Conservation (phyloP, 2,797 vertebrate genomes). For the Pangasius djambal region DNA sequence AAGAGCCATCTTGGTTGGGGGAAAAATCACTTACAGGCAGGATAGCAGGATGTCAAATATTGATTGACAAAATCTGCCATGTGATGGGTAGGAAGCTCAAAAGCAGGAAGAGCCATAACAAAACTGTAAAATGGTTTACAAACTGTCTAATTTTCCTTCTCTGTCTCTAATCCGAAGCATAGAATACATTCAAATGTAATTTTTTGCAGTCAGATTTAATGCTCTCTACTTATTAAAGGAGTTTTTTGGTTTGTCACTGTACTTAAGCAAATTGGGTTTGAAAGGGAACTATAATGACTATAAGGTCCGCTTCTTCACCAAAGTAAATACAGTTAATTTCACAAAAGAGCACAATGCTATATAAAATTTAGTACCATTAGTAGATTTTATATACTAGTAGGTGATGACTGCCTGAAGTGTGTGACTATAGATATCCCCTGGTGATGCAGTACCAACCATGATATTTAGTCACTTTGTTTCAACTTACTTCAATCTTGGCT, state of each 20-base stretch:
- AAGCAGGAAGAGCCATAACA: conserved; percentile 24
- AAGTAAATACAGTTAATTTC: not conserved
- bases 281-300: not conserved
- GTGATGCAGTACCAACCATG: not conserved
- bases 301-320: too few relatives aligned
- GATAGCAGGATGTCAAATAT: conserved; percentile 61
- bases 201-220: not conserved
- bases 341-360: not conserved
- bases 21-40: conserved; percentile 56
- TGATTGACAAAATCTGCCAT: conserved; percentile 56
- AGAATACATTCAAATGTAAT: not conserved
- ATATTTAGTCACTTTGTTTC: not conserved
- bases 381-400: not conserved
- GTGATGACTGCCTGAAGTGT: not conserved
- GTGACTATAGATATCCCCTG: not conserved
- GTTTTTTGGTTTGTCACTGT: not conserved
- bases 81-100: conserved; percentile 45
- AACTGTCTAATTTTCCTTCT: not conserved
- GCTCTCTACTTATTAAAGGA: not conserved
- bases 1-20: conserved; percentile 48
- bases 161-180: not conserved
- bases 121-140: conserved; percentile 28
- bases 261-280: not conserved
- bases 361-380: not conserved
- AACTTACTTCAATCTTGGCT: not conserved